Evolutionary conservation across 2,113 vertebrate species (phyloP).

Genomic region (Cariama cristata): DNA sequence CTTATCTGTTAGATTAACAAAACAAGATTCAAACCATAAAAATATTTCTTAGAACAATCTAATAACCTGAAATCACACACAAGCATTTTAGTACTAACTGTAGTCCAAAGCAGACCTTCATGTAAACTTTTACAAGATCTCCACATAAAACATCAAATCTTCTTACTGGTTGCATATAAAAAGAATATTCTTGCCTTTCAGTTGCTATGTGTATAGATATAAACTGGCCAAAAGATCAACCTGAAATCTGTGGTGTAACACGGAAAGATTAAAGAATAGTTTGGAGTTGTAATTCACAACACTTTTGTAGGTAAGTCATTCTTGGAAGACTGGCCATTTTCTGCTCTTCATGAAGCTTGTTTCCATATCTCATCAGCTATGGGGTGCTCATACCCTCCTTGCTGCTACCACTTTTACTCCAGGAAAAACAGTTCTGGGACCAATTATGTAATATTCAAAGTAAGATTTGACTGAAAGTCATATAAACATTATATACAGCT

Average conservation of each 20-base stretch:
- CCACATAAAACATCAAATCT: background rate
- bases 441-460: background rate
- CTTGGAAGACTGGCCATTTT: background rate
- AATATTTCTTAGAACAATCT: background rate
- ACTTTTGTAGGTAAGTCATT: background rate
- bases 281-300: background rate
- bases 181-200: background rate
- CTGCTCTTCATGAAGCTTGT: background rate
- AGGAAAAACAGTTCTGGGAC: background rate
- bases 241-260: background rate
- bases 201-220: background rate
- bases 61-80: background rate
- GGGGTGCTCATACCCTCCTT: background rate
- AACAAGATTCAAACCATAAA: background rate
- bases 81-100: background rate
- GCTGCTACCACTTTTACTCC: background rate
- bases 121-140: background rate
- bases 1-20: background rate
- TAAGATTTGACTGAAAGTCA: constrained; percentile 72
- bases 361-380: background rate
- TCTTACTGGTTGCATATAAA: background rate
- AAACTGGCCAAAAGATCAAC: background rate
- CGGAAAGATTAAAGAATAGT: background rate
- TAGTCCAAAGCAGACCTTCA: background rate
- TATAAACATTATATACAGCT: constrained; percentile 72